phyloP scores from a whole-genome alignment of 1,140 invertebrate genomes.

The Musca vetustissima region DNA sequence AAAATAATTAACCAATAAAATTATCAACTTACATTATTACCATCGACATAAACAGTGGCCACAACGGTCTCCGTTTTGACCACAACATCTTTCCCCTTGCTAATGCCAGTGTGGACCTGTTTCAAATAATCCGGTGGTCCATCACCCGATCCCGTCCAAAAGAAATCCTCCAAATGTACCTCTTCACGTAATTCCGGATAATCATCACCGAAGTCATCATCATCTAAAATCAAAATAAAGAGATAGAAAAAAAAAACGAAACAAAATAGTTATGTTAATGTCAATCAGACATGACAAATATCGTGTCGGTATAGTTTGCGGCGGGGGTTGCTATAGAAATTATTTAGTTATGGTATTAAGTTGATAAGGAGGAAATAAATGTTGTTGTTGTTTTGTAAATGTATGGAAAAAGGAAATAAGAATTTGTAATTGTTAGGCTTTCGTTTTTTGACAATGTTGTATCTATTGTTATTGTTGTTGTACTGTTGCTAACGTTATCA shows the following conservation, averaged over 20 bases:
- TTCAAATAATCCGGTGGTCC: constrained; percentile 59
- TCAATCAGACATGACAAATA: neutral
- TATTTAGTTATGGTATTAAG: neutral
- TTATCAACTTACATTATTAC: constrained; percentile 49
- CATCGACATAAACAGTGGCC: constrained; percentile 64
- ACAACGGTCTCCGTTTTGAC: constrained; percentile 60
- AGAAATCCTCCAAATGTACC: constrained; percentile 76
- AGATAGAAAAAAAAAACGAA: neutral
- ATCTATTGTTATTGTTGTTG: constrained; percentile 6
- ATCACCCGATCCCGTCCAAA: constrained; percentile 83
- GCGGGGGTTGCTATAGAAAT: constrained; percentile 9
- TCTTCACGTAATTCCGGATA: constrained; percentile 60
- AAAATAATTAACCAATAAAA: too few relatives aligned
- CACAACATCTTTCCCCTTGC: constrained; percentile 51
- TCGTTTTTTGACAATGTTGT: constrained; percentile 43
- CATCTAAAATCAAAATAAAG: constrained; percentile 22
- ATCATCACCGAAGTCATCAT: constrained; percentile 44
- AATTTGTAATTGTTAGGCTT: constrained; percentile 34
- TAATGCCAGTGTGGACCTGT: constrained; percentile 52
- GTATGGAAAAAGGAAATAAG: constrained; percentile 39
- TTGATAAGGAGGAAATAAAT: too few relatives aligned
- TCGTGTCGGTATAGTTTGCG: neutral
- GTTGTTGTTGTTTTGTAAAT: too few relatives aligned
- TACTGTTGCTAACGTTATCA: constrained; percentile 36
- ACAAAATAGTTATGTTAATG: neutral